Evolutionary conservation across 2,797 vertebrate genomes (phyloP), one percentile per base, ranked within the genome.

Genomic region (Enteromius unitaeniatus): DNA sequence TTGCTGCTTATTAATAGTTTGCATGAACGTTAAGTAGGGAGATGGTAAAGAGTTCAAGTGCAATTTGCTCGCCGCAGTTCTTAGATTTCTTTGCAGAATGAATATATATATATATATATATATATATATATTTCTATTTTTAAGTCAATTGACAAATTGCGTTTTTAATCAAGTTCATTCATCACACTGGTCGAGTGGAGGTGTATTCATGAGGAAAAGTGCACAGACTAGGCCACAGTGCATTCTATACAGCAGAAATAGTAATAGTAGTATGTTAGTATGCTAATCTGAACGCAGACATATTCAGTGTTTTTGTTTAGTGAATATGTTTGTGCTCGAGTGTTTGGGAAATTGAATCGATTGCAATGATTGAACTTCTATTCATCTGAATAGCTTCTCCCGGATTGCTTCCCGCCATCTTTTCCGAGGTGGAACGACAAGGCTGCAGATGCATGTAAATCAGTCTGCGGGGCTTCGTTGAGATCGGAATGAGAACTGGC

Each of bases 361-460:
- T 78, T 62, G 49, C 67, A 78, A 76, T 68, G 65, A 84, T 81
- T 84, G 79, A 82, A 84, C 87, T 86, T 87, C 72, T 82, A 86
- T 86, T 87, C 78, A 86, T 86, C 55, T 82, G 74, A 87, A 89
- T 80, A 64, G 78, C 73, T 78, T 82, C 21, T 79, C 68, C 40
- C 19, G n/a, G 86, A 85, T 58, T 64, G 58, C 65, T 84, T 55
- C 65, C 72, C 77, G 40, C 68, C 51, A 68, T 82, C 70, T 86
- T 45, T 69, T 84, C 81, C 65, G 72, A 47, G 23, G 26, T 76
- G 79, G 11, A 86, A 65, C 37, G 37, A 68, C 31, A 37, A 26
- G 47, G 85, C 58, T 72, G 83, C 78, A 8, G 87, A 89, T 83
- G 87, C 83, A 88, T 88, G 83, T 80, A 84, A 88, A 92, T 90